Conservation (phyloP, 2,888 invertebrate species). For the Eudasyphora cyanicolor region DNA sequence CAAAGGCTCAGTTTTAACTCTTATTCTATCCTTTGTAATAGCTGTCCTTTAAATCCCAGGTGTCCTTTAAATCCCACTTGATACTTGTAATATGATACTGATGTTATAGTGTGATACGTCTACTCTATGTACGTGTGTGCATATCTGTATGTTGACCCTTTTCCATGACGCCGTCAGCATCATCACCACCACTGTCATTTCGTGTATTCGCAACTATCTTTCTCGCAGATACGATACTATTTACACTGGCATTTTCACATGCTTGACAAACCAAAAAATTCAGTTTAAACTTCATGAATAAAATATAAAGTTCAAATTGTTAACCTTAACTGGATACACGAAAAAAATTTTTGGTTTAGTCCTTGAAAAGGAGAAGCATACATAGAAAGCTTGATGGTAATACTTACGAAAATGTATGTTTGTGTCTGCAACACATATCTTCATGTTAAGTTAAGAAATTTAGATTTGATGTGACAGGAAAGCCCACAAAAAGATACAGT, state of each 20-base stretch:
- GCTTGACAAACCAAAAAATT: conserved; percentile 53
- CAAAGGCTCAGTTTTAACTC: too few relatives aligned
- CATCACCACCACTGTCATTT: neutral
- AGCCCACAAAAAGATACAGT: neutral
- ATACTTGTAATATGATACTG: too few relatives aligned
- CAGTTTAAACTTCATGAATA: conserved; percentile 60
- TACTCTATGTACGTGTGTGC: neutral
- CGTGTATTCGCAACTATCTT: conserved; percentile 30
- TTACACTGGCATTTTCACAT: conserved; percentile 52
- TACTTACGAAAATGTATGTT: neutral
- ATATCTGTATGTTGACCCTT: conserved; percentile 28
- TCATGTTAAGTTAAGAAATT: conserved; percentile 16
- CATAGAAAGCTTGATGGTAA: neutral
- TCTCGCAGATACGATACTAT: conserved; percentile 19
- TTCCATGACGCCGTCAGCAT: neutral
- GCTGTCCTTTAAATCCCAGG: too few relatives aligned
- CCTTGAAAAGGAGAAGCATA: neutral
- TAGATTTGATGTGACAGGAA: neutral
- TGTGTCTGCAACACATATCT: neutral
- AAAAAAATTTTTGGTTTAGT: neutral
- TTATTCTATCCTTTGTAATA: too few relatives aligned
- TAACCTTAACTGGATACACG: conserved; percentile 49
- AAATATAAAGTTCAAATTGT: conserved; percentile 62
- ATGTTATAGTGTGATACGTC: neutral
- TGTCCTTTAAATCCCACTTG: neutral